Evolutionary conservation across 2,888 invertebrate species (phyloP), one percentile per base, ranked within the genome.

Genomic region (Leptinotarsa tumamoca): DNA sequence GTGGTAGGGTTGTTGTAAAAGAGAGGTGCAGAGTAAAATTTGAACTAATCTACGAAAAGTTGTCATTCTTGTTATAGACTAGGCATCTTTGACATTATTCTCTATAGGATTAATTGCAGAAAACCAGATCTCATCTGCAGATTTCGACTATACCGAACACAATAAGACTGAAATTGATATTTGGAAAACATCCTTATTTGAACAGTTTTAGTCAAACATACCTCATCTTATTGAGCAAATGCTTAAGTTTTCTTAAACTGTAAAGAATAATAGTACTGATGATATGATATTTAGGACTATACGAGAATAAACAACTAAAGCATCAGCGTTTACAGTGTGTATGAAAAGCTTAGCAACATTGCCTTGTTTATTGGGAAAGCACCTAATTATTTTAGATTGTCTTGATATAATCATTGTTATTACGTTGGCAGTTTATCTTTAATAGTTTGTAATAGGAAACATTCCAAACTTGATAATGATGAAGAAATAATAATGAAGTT

Each of bases 1-100:
- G 82, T 83, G 82, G 76, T 77, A 74, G 77, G 73, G 73, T 68
- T 72, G 70, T 54, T 49, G 52, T 73, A 75, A 75, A 69, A 73
- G 56, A 71, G 66, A 23, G 71, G 74, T 77, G 77, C 74, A 58
- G 67, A 63, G 23, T 54, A 43, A 2, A 17, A 33, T 17, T 43
- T 5, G 7, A 43, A 63, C 63, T 63, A 63, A 7, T 14, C n/a
- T 63, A 63, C 63, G 43, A n/a, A 33, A 33, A 63, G n/a, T 61
- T 61, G 27, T 33, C 18, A 17, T 17, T 5, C n/a, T 43, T 27
- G 10, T 63, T 43, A 18, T 33, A 43, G 63, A 63, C 33, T 4
- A 43, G 63, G n/a, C 17, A 63, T 43, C 43, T 18, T 43, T 17
- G n/a, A 15, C 17, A 33, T 17, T 17, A 43, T 43, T 43, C 43